A percentile compares a stretch with the other conserved stretches of the same genome.
phyloP scores from a whole-genome alignment of 2,888 invertebrate species.

The Acanthosoma haemorrhoidale region DNA sequence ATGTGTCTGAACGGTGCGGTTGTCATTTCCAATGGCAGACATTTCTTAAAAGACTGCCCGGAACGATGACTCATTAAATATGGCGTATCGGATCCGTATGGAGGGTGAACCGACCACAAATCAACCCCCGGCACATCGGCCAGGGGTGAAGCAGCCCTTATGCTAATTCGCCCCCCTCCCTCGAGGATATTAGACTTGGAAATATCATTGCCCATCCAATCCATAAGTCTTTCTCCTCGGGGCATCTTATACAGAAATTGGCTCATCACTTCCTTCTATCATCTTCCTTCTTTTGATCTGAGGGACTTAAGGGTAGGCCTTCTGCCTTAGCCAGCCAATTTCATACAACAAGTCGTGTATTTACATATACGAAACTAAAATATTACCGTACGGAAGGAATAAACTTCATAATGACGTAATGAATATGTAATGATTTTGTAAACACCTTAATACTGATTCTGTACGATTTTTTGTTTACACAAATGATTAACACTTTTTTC shows the following conservation, averaged over 20 bases:
- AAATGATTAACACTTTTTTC: no score
- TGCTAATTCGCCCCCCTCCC: background rate
- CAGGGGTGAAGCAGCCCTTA: background rate
- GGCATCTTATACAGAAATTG: background rate
- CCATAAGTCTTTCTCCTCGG: background rate
- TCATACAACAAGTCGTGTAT: no score
- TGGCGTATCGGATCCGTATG: background rate
- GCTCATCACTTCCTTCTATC: background rate
- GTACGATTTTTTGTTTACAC: no score
- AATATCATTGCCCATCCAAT: background rate
- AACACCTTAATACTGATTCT: no score
- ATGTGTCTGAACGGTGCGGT: no score
- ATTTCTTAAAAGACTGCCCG: background rate
- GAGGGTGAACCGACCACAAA: background rate
- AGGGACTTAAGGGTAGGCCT: no score
- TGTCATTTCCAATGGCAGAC: background rate
- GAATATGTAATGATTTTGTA: no score
- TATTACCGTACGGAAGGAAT: no score
- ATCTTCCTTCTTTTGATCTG: no score
- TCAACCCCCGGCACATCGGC: background rate
- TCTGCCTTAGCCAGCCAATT: no score
- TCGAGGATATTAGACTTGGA: background rate
- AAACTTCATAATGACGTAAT: no score
- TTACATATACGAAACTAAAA: no score
- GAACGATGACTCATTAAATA: slow-evolving; percentile 2